Base-by-base conservation (phyloP, 2,797 vertebrate genomes). In the Synaphobranchus kaupii region DNA sequence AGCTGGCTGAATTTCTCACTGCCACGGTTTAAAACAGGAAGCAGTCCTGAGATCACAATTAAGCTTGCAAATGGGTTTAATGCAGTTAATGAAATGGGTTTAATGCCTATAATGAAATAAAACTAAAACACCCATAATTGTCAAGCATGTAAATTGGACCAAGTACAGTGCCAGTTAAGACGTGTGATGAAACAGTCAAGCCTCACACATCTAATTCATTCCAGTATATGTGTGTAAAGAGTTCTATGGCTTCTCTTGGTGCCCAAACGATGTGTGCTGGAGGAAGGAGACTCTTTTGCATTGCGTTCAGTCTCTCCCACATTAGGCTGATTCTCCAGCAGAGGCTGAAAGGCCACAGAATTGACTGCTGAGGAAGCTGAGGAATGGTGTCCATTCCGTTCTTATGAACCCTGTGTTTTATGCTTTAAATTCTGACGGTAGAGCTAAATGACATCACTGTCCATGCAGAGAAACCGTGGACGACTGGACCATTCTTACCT, bases 401-500 rank as follows among this genome's bases (percentile, higher is more conserved):
- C 52, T 54, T 54, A 54, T 54, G 52, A 54, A 54, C 13, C 13
- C 20, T 60, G 13, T 20, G 58, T 60, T 60, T 60, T 60, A 17
- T 20, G 58, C 15, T 60, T 20, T 47, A 31, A 76, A 76, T 76
- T 39, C 17, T 20, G 0, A 76, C 17, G 0, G 73, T 76, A 3
- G 13, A 44, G 12, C 10, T 76, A 44, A 20, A 31, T 5, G 3
- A 15, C 73, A 17, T 76, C 17, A 4, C 34, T 20, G 2, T 2
- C n/a, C 20, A 8, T 25, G 9, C 44, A 10, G 44, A 80, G 76
- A 48, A 12, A 22, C 31, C 17, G 20, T 17, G 15, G 34, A 76
- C 1, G 7, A 25, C 39, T 25, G 13, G 17, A 4, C 3, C 20
- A 17, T 58, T 84, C 93, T 93, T 93, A 96, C 96, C 96, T 93